Evolutionary conservation across 1,140 invertebrate species (phyloP), one percentile per base, ranked within the genome.

Genomic region (Bradynema listronoti): DNA sequence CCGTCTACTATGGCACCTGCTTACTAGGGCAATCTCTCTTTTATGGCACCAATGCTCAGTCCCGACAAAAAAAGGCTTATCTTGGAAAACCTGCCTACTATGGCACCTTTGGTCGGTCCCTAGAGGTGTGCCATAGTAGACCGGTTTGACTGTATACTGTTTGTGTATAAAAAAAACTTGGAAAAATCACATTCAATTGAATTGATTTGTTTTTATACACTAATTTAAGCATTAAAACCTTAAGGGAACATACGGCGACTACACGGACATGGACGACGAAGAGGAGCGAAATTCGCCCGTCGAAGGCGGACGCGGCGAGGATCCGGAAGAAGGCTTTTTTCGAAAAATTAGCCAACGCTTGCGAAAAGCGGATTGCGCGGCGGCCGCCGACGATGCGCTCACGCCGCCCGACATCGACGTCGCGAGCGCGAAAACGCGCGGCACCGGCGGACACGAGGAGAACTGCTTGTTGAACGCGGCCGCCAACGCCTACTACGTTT

Each of bases 241-340:
- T 34, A 42, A 74, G 75, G 72, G 72, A 24, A 72, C 72, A 2
- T 78, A 66, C 57, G 47, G 62, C 2, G 72, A 74, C 34, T 74
- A 73, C 43, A 45, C 25, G 9, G 53, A 33, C 16, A 54, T 25
- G 4, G 22, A 34, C n/a, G 42, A 24, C 25, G 47, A 49, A 2
- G 36, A 32, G 36, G 24, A 25, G 2, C 32, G 22, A 49, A 14
- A 16, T 24, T 24, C 9, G 33, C 14, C 47, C 30, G 29, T 6
- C 32, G 1, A 25, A 16, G 5, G 25, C 24, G 3, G 58, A 39
- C 1, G n/a, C n/a, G 49, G 27, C 14, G 33, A 54, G 11, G 29
- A 45, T 43, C 27, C 45, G 27, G 47, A 50, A 50, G 19, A 19
- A 19, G 47, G n/a, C 29, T n/a, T n/a, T n/a, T n/a, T n/a, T n/a